Base-by-base conservation (phyloP, 2,113 vertebrate species). In the Gallinago paraguaiae region DNA sequence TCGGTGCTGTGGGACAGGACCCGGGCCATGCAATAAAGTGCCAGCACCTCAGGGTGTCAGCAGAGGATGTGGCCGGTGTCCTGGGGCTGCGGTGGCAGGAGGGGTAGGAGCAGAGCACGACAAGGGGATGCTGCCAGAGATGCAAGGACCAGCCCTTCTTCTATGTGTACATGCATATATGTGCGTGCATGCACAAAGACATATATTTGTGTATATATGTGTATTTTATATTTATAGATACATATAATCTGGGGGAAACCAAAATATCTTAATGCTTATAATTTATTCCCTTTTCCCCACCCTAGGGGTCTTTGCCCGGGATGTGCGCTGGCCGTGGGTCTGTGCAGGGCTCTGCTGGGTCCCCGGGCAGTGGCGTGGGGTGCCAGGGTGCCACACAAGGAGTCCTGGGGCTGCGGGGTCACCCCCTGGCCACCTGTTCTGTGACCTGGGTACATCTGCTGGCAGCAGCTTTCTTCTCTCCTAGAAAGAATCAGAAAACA, bases 371-470 rank as follows among this genome's bases (percentile, higher is more conserved):
- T 56, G 7, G 18, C 19, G 7, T 2, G 6, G 0, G 3, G 9
- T 53, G 53, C 53, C 0, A 2, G 28, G n/a, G 30, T 54, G 59
- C 53, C 16, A 1, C 0, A 2, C 1, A 9, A 19, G 53, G 23
- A 72, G 59, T 17, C 30, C 13, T 2, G 19, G 43, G 48, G 67
- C 69, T 54, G 54, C 25, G 31, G 30, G 30, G 13, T 78, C 48
- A 3, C 35, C 43, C 61, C 53, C 17, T 6, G 17, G 3, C 37
- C 23, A 53, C 10, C 61, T 30, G 1, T 10, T 59, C 64, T 56
- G 22, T 28, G 37, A 30, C 59, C 60, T 22, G 35, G 20, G 53
- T 17, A 6, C n/a, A 9, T 74, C 86, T 59, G 41, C 67, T 76
- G n/a, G 28, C 53, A 48, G 48, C 60, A 25, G 86, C 82, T 28